Percentiles rank a stretch among this genome's conserved stretches.
These are phyloP conservation scores for Semnornis frantzii DNA, from an alignment of 2,113 vertebrate genomes.

Conservation along the genomic window DNA sequence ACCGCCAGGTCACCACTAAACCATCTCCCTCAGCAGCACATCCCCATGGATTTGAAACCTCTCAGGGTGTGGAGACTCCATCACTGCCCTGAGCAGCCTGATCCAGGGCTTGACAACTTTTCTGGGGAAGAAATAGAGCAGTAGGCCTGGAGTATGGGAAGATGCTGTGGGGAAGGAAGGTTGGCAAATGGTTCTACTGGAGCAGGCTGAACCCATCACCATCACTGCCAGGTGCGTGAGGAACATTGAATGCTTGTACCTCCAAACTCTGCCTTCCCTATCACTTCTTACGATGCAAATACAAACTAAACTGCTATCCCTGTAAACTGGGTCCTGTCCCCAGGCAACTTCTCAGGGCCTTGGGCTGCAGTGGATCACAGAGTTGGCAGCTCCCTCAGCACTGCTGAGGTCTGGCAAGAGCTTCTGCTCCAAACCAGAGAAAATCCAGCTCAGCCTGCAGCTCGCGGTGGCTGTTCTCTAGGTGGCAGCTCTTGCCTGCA, in stretches of 20 bases:
- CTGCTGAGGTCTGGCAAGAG: not conserved
- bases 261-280: not conserved
- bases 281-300: accelerated
- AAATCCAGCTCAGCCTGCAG: not conserved
- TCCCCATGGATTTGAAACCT: not conserved
- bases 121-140: not conserved
- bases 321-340: accelerated
- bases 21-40: not conserved
- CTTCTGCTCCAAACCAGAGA: accelerated
- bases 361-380: accelerated
- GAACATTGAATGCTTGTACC: accelerated
- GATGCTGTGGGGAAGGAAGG: not conserved
- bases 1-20: not conserved
- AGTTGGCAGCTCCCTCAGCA: not conserved
- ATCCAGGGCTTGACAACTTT: not conserved
- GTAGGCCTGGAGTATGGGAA: not conserved
- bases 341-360: not conserved
- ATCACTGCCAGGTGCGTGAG: accelerated
- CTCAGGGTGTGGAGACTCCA: not conserved
- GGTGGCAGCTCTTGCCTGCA: conserved; percentile 25
- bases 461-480: not conserved
- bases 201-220: not conserved
- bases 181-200: accelerated
- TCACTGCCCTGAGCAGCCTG: not conserved
- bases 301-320: not conserved